These are phyloP conservation scores for Drosophila aldrichi DNA, from an alignment of 2,888 invertebrate genomes.

Conservation along the genomic window DNA sequence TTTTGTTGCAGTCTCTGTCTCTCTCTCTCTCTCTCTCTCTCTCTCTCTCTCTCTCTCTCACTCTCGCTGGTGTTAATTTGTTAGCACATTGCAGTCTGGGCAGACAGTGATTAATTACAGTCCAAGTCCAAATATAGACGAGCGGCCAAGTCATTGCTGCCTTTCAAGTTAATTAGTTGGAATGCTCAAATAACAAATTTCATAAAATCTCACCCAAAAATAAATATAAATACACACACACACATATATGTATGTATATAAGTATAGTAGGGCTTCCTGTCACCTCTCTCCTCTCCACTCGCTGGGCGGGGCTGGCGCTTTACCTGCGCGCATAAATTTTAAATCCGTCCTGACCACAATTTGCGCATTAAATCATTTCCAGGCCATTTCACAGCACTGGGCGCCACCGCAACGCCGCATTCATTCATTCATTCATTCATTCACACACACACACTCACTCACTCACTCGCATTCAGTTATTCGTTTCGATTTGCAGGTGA, in stretches of 20 bases:
- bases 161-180: conserved; percentile 77
- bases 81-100: conserved; percentile 72
- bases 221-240: background rate
- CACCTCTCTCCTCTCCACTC: background rate
- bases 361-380: conserved; percentile 81
- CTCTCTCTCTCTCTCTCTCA: conserved; percentile 11
- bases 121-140: conserved; percentile 49
- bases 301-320: conserved; percentile 16
- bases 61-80: conserved; percentile 71
- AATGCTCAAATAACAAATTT: conserved; percentile 54
- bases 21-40: conserved; percentile 5
- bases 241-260: background rate
- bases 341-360: conserved; percentile 75
- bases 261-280: background rate
- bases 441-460: conserved; percentile 32
- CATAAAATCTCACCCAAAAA: conserved; percentile 10
- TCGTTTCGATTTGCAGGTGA: conserved; percentile 75
- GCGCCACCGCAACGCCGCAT: conserved; percentile 65
- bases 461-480: conserved; percentile 44
- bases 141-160: conserved; percentile 49
- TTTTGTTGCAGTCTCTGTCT: conserved; percentile 73
- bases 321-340: conserved; percentile 74
- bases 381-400: conserved; percentile 75
- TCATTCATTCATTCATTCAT: conserved; percentile 56
- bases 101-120: conserved; percentile 79